Conservation (phyloP, 2,888 invertebrate species). For the Chloroclystis v-ata region DNA sequence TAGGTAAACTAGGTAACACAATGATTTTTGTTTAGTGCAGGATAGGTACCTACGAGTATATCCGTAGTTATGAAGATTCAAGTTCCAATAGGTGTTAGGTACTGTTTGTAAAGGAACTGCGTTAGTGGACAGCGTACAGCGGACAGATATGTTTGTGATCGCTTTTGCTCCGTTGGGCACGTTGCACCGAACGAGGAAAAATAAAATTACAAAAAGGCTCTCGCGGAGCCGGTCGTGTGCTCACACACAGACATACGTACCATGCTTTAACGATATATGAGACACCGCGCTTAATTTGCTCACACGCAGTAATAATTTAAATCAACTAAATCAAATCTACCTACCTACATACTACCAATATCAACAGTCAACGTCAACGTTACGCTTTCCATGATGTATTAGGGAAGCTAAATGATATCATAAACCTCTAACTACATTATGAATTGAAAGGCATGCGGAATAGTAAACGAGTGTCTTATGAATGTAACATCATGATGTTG, state of each 20-base stretch:
- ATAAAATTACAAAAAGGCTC: conserved; percentile 72
- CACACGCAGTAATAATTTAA: conserved; percentile 45
- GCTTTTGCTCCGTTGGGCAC: conserved; percentile 41
- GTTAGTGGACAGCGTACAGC: conserved; percentile 10
- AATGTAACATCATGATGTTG: too few relatives aligned
- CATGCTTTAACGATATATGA: conserved; percentile 46
- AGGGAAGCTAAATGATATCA: not conserved
- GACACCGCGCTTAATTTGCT: conserved; percentile 55
- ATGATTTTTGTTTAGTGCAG: too few relatives aligned
- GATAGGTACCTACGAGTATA: too few relatives aligned
- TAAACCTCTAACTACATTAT: too few relatives aligned
- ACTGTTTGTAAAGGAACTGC: too few relatives aligned
- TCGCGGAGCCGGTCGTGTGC: conserved; percentile 60
- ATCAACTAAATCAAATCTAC: conserved; percentile 3
- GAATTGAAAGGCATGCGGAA: too few relatives aligned
- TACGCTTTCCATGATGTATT: not conserved
- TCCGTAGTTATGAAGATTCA: too few relatives aligned
- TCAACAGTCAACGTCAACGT: not conserved
- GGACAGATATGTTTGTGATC: conserved; percentile 42
- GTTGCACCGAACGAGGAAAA: conserved; percentile 64
- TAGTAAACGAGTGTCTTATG: too few relatives aligned
- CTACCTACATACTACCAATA: conserved; percentile 1
- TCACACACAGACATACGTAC: conserved; percentile 44
- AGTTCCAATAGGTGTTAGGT: too few relatives aligned
- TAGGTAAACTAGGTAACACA: too few relatives aligned